Conservation (phyloP, 2,797 vertebrate species). For the Protonibea diacanthus region DNA sequence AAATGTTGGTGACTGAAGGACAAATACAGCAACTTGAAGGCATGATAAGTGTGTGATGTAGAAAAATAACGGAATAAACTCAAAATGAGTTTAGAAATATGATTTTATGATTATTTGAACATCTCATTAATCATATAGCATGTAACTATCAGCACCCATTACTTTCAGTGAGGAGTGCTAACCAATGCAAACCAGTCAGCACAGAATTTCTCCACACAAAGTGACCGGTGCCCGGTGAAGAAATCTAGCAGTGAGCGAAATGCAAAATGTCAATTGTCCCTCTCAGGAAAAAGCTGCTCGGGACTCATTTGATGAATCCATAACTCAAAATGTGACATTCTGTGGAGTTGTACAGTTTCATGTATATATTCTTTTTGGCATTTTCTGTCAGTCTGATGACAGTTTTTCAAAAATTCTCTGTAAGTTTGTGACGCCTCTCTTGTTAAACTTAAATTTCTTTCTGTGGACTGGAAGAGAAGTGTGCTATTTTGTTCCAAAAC, state of each 20-base stretch:
- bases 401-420: conserved; percentile 37
- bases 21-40: conserved; percentile 8
- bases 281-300: conserved; percentile 45
- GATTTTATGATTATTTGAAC: conserved; percentile 23
- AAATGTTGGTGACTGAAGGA: conserved; percentile 4
- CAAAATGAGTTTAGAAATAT: conserved; percentile 32
- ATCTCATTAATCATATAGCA: conserved; percentile 43
- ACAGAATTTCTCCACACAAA: neutral
- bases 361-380: conserved; percentile 28
- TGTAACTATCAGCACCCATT: conserved; percentile 36
- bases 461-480: neutral
- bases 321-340: conserved; percentile 52
- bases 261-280: conserved; percentile 58
- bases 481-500: neutral
- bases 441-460: neutral
- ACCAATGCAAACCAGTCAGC: conserved; percentile 2
- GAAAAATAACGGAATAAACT: conserved; percentile 29
- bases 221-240: conserved; percentile 6
- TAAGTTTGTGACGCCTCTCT: neutral
- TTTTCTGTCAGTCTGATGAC: conserved; percentile 47
- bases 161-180: conserved; percentile 14
- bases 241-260: conserved; percentile 42
- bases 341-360: conserved; percentile 13
- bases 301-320: conserved; percentile 39
- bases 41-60: neutral